Base-by-base conservation (phyloP, 2,113 vertebrate genomes). In the Mastomys coucha region DNA sequence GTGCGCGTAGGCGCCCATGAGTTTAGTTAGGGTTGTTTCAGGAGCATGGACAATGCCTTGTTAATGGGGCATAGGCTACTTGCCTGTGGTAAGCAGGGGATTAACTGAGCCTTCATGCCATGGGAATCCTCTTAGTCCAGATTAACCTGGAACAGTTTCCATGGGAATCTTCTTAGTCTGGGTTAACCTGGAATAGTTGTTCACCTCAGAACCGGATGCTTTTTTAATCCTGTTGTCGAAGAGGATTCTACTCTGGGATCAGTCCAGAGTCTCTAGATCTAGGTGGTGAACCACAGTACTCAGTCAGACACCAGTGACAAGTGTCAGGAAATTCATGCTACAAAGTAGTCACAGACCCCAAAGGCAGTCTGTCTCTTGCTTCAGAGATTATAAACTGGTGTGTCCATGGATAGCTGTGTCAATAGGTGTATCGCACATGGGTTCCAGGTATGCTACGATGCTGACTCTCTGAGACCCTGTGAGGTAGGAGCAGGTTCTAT, bases 151-250 rank as follows among this genome's bases (percentile, higher is more conserved):
- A 26, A 17, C 14, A 67, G 19, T 45, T 45, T 45, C 8, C 58
- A 1, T 81, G 72, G 67, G 31, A 91, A 60, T 28, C 2, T 39
- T 16, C 36, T 86, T 11, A 60, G 4, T 84, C 5, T 39, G 67
- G 12, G 28, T 24, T 6, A 67, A 33, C 51, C 6, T 63, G 60
- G 31, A 26, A 17, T 11, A 67, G 19, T 65, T 8, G 19, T 11
- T 89, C 7, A 22, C 36, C 24, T 7, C 8, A 17, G 16, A 0
- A 2, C 58, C 53, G n/a, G 26, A 14, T 45, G 5, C 1, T 24
- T 49, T 51, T 5, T 93, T 16, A 33, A 2, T 86, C 60, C 39
- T 96, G 26, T 69, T 53, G 77, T 81, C 39, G 5, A 42, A 89
- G 7, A 51, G 36, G 88, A 4, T n/a, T 28, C 24, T 26, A 76